A percentile compares a stretch with the other conserved stretches of the same genome.
phyloP scores from a whole-genome alignment of 2,113 vertebrate genomes.

The Merops nubicus region DNA sequence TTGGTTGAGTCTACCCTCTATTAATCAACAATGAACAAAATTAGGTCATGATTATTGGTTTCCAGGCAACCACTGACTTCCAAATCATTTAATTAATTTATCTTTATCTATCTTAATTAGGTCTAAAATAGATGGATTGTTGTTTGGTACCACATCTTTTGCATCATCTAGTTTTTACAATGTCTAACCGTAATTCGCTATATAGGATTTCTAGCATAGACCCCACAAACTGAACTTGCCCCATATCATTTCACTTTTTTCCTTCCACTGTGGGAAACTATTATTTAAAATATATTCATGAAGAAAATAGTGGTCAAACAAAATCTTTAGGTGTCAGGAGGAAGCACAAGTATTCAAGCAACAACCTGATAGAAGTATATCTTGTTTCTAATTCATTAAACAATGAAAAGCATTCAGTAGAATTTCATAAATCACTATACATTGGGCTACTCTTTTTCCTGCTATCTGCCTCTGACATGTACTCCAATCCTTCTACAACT shows the following conservation, averaged over 20 bases:
- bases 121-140: not conserved
- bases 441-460: not conserved
- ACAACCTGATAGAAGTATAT: not conserved
- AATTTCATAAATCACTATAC: not conserved
- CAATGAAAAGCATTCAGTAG: not conserved
- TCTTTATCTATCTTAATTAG: not conserved
- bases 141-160: not conserved
- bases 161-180: not conserved
- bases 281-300: not conserved
- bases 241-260: not conserved
- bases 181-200: not conserved
- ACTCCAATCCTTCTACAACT: not conserved
- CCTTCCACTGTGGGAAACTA: not conserved
- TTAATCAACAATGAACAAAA: slow-evolving; percentile 29
- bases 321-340: not conserved
- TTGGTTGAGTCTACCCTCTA: not conserved
- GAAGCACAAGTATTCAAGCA: not conserved
- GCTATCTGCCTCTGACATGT: not conserved
- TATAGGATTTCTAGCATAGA: not conserved
- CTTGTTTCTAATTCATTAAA: not conserved
- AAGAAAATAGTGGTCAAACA: not conserved
- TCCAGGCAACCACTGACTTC: slow-evolving; percentile 21
- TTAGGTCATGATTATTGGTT: not conserved
- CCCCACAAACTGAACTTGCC: not conserved
- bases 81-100: not conserved